Conservation (phyloP, 2,888 invertebrate genomes). For the Pyrrhosoma nymphula region DNA sequence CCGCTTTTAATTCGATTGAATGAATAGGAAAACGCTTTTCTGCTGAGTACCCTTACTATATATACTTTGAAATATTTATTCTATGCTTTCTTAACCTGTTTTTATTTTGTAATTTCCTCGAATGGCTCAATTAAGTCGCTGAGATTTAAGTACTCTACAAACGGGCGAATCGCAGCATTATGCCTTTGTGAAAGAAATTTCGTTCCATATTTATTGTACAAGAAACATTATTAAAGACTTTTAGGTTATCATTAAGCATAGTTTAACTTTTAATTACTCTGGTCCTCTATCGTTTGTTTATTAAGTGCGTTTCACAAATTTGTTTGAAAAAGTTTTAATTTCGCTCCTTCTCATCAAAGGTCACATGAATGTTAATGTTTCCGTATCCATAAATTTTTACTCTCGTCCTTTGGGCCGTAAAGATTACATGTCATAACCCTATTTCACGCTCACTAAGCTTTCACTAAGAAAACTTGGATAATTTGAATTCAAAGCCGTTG, state of each 20-base stretch:
- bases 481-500: background rate
- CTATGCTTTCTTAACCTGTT: too few species aligned
- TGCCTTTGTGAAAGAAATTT: too few species aligned
- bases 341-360: background rate
- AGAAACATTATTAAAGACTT: too few species aligned
- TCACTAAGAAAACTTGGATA: background rate
- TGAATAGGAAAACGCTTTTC: too few species aligned
- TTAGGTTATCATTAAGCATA: background rate
- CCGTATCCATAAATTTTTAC: background rate
- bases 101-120: too few species aligned
- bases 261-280: too few species aligned
- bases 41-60: too few species aligned
- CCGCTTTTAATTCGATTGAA: too few species aligned
- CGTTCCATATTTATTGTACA: background rate
- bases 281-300: background rate
- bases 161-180: too few species aligned
- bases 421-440: background rate
- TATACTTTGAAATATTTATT: too few species aligned
- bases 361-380: background rate
- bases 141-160: too few species aligned
- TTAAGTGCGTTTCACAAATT: background rate
- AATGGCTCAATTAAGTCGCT: too few species aligned
- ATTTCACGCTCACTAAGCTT: background rate
- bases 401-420: background rate
- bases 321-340: background rate